Conservation (phyloP, 2,797 vertebrate genomes). For the Peromyscus aztecus region DNA sequence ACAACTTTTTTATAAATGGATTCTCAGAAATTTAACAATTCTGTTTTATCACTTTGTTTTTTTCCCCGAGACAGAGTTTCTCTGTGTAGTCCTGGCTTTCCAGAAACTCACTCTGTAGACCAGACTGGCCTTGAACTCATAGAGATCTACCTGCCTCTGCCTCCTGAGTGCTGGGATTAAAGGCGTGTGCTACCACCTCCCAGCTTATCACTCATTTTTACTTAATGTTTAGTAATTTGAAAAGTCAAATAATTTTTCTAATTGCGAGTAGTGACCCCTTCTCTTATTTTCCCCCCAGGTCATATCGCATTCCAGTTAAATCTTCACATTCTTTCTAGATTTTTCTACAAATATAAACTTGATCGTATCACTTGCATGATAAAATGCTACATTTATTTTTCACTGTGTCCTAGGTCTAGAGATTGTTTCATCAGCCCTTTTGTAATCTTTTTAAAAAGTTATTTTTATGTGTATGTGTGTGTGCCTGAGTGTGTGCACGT, state of each 20-base stretch:
- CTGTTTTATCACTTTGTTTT: not conserved
- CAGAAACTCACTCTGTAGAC: not conserved
- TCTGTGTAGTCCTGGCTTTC: not conserved
- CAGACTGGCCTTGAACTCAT: not conserved
- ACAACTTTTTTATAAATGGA: not conserved
- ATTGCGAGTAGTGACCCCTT: not conserved
- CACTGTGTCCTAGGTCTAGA: not conserved
- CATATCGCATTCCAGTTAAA: not conserved
- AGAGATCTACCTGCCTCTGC: not conserved
- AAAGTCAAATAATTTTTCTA: not conserved
- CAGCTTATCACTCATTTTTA: not conserved
- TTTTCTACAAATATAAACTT: conserved; percentile 24
- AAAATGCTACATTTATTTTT: not conserved
- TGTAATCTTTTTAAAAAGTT: not conserved
- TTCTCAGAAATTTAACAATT: conserved; percentile 34
- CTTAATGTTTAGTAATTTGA: conserved; percentile 18
- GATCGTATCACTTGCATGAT: not conserved
- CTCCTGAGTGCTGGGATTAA: not conserved
- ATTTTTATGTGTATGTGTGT: not conserved
- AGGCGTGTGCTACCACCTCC: not conserved
- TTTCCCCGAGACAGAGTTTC: not conserved
- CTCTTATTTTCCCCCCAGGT: not conserved
- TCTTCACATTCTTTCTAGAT: not conserved
- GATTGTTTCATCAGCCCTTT: not conserved
- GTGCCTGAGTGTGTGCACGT: not conserved